A percentile compares a stretch with the other conserved stretches of the same genome.
These are phyloP conservation scores for Spodoptera exigua DNA, from an alignment of 2,888 invertebrate genomes.

Conservation along the genomic window DNA sequence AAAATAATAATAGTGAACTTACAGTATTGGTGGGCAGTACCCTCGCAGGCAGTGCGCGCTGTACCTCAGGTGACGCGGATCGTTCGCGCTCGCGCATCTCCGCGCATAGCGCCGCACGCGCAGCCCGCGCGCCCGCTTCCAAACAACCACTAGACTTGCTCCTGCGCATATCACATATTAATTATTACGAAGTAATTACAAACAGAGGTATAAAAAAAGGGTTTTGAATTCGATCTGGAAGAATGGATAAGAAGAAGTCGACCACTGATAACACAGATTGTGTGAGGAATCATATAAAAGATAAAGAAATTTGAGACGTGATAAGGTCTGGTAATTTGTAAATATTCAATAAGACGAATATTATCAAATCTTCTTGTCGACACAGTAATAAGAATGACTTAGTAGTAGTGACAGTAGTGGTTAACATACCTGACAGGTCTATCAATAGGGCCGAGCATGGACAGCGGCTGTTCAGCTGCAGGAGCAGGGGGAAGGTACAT, in stretches of 20 bases:
- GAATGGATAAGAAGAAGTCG: no score
- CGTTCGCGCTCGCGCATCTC: slow-evolving; percentile 85
- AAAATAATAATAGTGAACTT: slow-evolving; percentile 61
- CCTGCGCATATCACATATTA: slow-evolving; percentile 59
- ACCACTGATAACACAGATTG: no score
- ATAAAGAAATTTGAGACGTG: no score
- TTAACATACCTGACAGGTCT: slow-evolving; percentile 78
- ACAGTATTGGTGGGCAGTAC: slow-evolving; percentile 74
- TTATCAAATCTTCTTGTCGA: no score
- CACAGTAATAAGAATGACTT: no score
- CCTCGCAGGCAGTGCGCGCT: slow-evolving; percentile 78
- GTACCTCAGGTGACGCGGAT: slow-evolving; percentile 79
- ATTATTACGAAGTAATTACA: no score
- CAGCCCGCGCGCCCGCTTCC: slow-evolving; percentile 77
- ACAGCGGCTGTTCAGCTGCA: slow-evolving; percentile 78
- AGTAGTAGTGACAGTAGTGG: no score
- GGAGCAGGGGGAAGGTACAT: slow-evolving; percentile 93
- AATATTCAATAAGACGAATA: no score
- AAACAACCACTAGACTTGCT: slow-evolving; percentile 86
- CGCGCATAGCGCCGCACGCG: slow-evolving; percentile 74
- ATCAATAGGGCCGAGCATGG: slow-evolving; percentile 77
- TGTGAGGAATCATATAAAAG: no score
- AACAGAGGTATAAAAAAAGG: no score
- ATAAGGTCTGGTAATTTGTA: no score
- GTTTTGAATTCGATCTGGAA: no score